Evolutionary conservation across 2,888 invertebrate genomes (phyloP), one percentile per base, ranked within the genome.

Genomic region (Anodontia alba): DNA sequence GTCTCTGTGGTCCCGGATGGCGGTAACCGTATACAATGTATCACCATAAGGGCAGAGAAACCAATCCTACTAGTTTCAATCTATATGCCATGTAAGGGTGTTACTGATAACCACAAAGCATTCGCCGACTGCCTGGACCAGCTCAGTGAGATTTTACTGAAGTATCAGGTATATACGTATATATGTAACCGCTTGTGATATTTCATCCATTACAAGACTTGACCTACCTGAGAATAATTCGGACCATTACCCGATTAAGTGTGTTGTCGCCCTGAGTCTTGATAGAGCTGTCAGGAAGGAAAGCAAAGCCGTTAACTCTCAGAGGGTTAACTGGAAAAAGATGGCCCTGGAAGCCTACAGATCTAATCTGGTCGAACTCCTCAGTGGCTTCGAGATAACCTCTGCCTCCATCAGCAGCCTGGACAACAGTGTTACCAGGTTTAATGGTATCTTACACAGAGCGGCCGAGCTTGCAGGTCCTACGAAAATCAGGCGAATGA

Each of bases 241-340:
- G n/a, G n/a, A n/a, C n/a, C 74, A 74, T 33, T 67, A 74, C 17
- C 66, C 46, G 3, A 67, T 74, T 17, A 43, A 8, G 10, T 43
- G 43, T 43, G 17, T 17, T 17, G 8, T 43, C 10, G 17, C 10
- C 43, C 43, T 43, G 17, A 8, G 17, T 17, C 43, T 43, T 12
- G 43, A 43, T 43, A 43, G 17, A 17, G 43, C 43, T 12, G 17
- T 12, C 10, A 43, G 17, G 43, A 43, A 43, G 17, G 43, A 8
- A 12, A 17, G 17, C 43, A 43, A 17, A 43, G 17, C 23, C 8
- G 17, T 43, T 12, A 43, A 8, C 8, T 43, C 43, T 12, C n/a
- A n/a, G n/a, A 43, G 17, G 43, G 17, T 43, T 12, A 43, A 43
- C 43, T 43, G 43, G 43, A 43, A 43, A 17, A 43, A 43, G 43